Evolutionary conservation across 2,113 vertebrate species (phyloP).

Genomic region (Cyphomyrus plagiostoma): DNA sequence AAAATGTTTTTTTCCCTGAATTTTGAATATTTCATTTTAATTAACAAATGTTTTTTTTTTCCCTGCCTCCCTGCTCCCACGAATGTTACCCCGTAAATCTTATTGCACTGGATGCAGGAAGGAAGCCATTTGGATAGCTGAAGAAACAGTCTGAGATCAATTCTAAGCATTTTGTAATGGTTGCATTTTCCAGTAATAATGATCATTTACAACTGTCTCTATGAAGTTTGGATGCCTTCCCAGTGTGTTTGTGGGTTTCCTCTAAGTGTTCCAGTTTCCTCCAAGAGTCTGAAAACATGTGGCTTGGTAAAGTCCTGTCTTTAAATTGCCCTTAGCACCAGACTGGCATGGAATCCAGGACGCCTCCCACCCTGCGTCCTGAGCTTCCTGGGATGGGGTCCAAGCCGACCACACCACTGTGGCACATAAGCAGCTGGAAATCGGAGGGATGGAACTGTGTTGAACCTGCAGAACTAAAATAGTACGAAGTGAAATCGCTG

Average conservation of each 20-base stretch:
- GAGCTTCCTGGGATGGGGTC: not conserved
- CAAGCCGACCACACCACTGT: not conserved
- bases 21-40: not conserved
- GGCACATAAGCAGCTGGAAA: not conserved
- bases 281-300: not conserved
- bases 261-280: not conserved
- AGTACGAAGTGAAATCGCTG: not conserved
- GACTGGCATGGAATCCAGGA: not conserved
- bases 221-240: not conserved
- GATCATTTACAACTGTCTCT: not conserved
- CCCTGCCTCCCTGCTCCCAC: not conserved
- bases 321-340: not conserved
- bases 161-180: not conserved
- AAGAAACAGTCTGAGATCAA: not conserved
- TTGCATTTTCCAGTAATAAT: not conserved
- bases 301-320: not conserved
- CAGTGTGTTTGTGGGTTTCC: not conserved
- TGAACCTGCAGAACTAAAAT: not conserved
- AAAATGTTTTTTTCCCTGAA: not conserved
- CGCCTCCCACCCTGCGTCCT: not conserved
- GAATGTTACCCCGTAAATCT: not conserved
- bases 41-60: not conserved
- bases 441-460: not conserved
- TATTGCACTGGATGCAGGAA: not conserved
- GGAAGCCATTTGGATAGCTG: not conserved